Percentiles rank a stretch among this genome's conserved stretches.
phyloP scores from a whole-genome alignment of 1,140 invertebrate species.

The Drosophila sproati region DNA sequence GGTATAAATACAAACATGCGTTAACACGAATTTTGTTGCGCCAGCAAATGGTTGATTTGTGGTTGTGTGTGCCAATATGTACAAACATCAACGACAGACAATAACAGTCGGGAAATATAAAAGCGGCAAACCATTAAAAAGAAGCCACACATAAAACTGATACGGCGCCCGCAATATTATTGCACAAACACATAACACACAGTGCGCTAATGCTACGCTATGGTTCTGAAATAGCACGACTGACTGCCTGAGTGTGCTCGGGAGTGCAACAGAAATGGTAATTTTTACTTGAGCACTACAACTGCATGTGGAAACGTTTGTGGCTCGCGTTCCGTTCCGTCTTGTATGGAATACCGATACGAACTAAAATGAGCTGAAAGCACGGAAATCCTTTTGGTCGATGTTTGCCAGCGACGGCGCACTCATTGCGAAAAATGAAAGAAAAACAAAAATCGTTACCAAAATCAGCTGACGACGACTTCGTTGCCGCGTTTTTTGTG shows the following conservation, averaged over 20 bases:
- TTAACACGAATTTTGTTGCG: conserved; percentile 21
- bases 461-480: conserved; percentile 23
- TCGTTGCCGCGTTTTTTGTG: conserved; percentile 12
- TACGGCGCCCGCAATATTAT: conserved; percentile 10
- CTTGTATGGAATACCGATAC: conserved; percentile 52
- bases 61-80: neutral
- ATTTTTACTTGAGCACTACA: conserved; percentile 5
- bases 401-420: conserved; percentile 11
- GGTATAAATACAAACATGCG: neutral
- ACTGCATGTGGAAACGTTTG: neutral
- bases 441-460: conserved; percentile 36
- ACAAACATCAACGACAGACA: conserved; percentile 1
- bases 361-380: conserved; percentile 51
- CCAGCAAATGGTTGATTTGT: conserved; percentile 14
- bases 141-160: conserved; percentile 26
- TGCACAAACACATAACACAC: conserved; percentile 7
- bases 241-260: neutral
- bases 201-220: conserved; percentile 12
- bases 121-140: conserved; percentile 24
- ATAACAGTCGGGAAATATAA: conserved; percentile 3
- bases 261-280: conserved; percentile 24
- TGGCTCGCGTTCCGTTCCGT: conserved; percentile 29
- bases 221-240: conserved; percentile 25
- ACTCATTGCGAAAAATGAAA: conserved; percentile 39
- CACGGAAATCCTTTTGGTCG: conserved; percentile 44